Conservation (phyloP, 1,140 invertebrate genomes). For the Plectrocnemia conspersa region DNA sequence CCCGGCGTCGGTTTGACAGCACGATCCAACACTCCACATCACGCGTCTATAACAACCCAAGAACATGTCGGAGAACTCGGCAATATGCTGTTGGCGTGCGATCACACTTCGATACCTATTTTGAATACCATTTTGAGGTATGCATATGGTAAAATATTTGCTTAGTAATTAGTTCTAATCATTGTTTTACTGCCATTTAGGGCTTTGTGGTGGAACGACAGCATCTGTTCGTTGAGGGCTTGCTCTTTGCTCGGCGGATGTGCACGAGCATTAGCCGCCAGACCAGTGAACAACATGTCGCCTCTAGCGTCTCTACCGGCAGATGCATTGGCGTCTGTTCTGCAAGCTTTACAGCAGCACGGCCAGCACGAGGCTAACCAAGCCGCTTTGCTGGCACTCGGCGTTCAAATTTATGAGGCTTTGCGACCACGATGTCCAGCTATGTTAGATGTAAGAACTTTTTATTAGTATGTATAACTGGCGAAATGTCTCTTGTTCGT, state of each 20-base stretch:
- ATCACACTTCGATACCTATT: conserved; percentile 61
- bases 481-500: too few species aligned
- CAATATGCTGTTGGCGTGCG: conserved; percentile 57
- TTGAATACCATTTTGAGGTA: conserved; percentile 59
- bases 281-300: conserved; percentile 57
- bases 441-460: conserved; percentile 50
- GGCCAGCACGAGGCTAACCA: conserved; percentile 84
- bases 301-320: conserved; percentile 59
- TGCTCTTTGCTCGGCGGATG: conserved; percentile 56
- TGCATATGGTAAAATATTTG: conserved; percentile 14
- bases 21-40: conserved; percentile 44
- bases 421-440: conserved; percentile 69
- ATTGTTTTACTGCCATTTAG: conserved; percentile 41
- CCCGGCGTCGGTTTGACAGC: conserved; percentile 34
- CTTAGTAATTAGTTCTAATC: conserved; percentile 4
- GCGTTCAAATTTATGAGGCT: conserved; percentile 75
- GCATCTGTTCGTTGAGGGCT: conserved; percentile 70
- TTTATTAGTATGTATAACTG: too few species aligned
- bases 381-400: conserved; percentile 62
- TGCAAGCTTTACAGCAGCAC: conserved; percentile 71
- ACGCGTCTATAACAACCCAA: conserved; percentile 57
- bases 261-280: conserved; percentile 41
- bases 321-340: conserved; percentile 65
- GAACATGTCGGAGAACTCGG: conserved; percentile 65
- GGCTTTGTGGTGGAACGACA: conserved; percentile 83